Conservation (phyloP, 2,797 vertebrate species). For the Allobates femoralis region DNA sequence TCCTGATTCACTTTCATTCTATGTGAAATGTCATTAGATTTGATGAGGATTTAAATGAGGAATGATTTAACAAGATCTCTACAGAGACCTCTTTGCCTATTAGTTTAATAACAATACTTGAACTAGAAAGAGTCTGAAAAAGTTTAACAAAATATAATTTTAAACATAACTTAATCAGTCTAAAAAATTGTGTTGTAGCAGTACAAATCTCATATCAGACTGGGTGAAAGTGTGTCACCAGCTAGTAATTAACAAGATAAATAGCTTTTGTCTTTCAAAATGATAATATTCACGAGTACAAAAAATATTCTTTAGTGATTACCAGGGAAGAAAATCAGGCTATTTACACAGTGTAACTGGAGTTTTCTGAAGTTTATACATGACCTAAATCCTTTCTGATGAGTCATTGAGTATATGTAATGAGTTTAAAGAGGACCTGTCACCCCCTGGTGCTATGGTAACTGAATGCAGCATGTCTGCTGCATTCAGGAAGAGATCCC, state of each 20-base stretch:
- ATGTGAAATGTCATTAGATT: too few relatives aligned
- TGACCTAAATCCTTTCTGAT: constrained; percentile 53
- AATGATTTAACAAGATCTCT: neutral
- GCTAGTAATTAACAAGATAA: constrained; percentile 34
- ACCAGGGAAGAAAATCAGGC: constrained; percentile 8
- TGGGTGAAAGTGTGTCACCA: constrained; percentile 20
- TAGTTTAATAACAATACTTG: neutral
- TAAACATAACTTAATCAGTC: neutral
- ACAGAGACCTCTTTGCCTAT: neutral
- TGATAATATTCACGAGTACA: constrained; percentile 17
- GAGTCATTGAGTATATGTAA: constrained; percentile 16
- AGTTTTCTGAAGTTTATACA: constrained; percentile 20
- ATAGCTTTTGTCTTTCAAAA: constrained; percentile 34
- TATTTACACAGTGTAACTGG: constrained; percentile 5
- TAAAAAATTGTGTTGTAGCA: neutral
- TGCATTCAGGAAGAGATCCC: too few relatives aligned
- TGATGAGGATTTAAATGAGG: too few relatives aligned
- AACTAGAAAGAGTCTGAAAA: neutral
- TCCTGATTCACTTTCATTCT: too few relatives aligned
- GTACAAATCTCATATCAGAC: constrained; percentile 30
- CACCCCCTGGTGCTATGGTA: too few relatives aligned
- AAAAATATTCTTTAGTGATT: constrained; percentile 35
- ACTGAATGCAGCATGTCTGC: too few relatives aligned
- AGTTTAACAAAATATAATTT: neutral
- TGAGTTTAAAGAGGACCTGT: too few relatives aligned